Evolutionary conservation across 2,797 vertebrate species (phyloP).

Genomic region (Mastacembelus armatus): DNA sequence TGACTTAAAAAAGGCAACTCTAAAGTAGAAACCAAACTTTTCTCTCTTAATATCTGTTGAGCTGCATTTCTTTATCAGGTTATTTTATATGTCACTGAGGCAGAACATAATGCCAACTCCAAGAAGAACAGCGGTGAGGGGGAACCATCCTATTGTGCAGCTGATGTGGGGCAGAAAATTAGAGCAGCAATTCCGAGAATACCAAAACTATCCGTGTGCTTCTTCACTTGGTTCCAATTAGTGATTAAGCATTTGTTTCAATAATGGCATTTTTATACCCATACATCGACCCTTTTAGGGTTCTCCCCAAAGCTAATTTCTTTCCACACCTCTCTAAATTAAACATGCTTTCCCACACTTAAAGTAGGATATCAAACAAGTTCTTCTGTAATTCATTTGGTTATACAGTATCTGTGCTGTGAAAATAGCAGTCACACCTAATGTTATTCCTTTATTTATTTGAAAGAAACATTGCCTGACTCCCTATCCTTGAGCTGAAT

Average conservation of each 20-base stretch:
- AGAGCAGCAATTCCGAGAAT: slow-evolving; percentile 78
- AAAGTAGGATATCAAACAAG: slow-evolving; percentile 6
- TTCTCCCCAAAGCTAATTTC: slow-evolving; percentile 8
- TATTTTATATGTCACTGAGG: slow-evolving; percentile 17
- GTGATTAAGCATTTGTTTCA: slow-evolving; percentile 29
- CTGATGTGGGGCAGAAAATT: slow-evolving; percentile 85
- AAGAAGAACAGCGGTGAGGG: slow-evolving; percentile 33
- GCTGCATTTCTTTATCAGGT: slow-evolving; percentile 12
- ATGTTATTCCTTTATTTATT: background rate
- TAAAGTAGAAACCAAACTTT: background rate
- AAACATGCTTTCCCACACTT: slow-evolving; percentile 11
- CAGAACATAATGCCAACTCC: slow-evolving; percentile 11
- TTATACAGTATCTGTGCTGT: background rate
- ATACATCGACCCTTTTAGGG: background rate
- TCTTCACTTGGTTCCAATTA: slow-evolving; percentile 5
- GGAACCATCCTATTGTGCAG: slow-evolving; percentile 78
- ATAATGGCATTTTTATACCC: background rate
- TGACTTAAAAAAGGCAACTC: background rate
- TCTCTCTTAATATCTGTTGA: background rate
- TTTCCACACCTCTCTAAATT: slow-evolving; percentile 11
- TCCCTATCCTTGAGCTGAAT: background rate
- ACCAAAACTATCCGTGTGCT: slow-evolving; percentile 34
- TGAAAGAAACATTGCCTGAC: background rate
- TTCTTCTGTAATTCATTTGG: background rate
- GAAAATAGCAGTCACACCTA: background rate